Evolutionary conservation across 2,888 invertebrate genomes (phyloP).

Genomic region (Petrophora chlorosata): DNA sequence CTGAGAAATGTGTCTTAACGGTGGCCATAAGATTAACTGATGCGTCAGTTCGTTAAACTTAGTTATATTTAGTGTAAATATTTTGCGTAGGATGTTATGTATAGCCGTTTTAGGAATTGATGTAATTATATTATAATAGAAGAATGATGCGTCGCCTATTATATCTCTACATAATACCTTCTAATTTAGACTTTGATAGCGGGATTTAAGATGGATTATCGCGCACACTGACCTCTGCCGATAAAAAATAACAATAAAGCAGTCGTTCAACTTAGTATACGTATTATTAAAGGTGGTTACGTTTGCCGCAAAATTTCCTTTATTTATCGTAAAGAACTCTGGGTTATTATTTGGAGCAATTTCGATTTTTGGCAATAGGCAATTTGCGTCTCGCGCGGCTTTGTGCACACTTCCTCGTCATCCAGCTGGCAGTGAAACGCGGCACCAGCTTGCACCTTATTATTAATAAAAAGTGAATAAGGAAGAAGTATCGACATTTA

Average conservation of each 20-base stretch:
- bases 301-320: conserved; percentile 42
- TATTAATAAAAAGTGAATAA: conserved; percentile 70
- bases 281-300: conserved; percentile 53
- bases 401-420: conserved; percentile 70
- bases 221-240: conserved; percentile 47
- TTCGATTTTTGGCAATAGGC: conserved; percentile 64
- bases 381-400: conserved; percentile 55
- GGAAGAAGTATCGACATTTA: conserved; percentile 59
- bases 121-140: conserved; percentile 50
- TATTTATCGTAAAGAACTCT: conserved; percentile 36
- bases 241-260: conserved; percentile 63
- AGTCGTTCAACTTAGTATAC: conserved; percentile 62
- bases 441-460: conserved; percentile 63
- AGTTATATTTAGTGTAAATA: conserved; percentile 49
- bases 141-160: conserved; percentile 41
- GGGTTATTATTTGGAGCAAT: conserved; percentile 48
- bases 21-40: conserved; percentile 6
- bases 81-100: conserved; percentile 54
- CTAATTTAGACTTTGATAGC: conserved; percentile 50
- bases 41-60: conserved; percentile 48
- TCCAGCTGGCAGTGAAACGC: conserved; percentile 74
- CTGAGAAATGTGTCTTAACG: too few species aligned
- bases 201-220: conserved; percentile 46
- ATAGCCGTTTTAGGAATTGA: conserved; percentile 51
- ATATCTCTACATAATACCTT: conserved; percentile 39